phyloP scores from a whole-genome alignment of 2,113 vertebrate species.

The Amblyopsis rosae region DNA sequence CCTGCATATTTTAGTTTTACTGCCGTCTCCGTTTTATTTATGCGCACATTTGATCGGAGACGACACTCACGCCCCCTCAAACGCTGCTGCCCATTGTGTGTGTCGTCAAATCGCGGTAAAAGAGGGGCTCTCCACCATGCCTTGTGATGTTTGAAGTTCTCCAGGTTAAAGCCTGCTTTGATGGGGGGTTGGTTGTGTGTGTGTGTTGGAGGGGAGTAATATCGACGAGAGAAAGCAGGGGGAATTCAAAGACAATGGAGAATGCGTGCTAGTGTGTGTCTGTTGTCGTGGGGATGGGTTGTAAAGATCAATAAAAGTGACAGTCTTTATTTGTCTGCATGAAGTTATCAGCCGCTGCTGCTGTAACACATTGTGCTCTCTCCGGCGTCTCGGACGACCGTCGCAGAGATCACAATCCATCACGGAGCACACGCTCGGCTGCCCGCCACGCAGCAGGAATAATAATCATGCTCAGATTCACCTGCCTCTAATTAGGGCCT shows the following conservation, averaged over 20 bases:
- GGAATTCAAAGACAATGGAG: slow-evolving; percentile 6
- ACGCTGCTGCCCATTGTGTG: slow-evolving; percentile 50
- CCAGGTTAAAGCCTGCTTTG: slow-evolving; percentile 44
- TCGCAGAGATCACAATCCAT: slow-evolving; percentile 79
- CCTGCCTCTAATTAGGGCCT: slow-evolving; percentile 76
- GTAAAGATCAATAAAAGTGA: slow-evolving; percentile 80
- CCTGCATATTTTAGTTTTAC: slow-evolving; percentile 57
- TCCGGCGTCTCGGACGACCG: slow-evolving; percentile 62
- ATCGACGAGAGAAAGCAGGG: slow-evolving; percentile 39
- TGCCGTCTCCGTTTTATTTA: slow-evolving; percentile 19
- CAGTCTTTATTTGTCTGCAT: slow-evolving; percentile 84
- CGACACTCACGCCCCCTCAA: slow-evolving; percentile 41
- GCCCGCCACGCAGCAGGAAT: slow-evolving; percentile 67
- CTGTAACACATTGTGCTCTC: slow-evolving; percentile 76
- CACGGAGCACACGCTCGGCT: slow-evolving; percentile 57
- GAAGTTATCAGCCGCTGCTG: slow-evolving; percentile 79
- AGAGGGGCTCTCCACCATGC: slow-evolving; percentile 35
- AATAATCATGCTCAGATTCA: slow-evolving; percentile 77
- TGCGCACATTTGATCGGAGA: slow-evolving; percentile 21
- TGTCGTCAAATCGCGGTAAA: slow-evolving; percentile 22
- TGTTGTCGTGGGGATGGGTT: not conserved
- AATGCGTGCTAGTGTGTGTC: slow-evolving; percentile 32
- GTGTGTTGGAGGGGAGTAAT: slow-evolving; percentile 10
- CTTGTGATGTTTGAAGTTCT: slow-evolving; percentile 43
- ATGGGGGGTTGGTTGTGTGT: slow-evolving; percentile 9